Conservation (phyloP, 2,113 vertebrate genomes). For the Scatophagus argus region DNA sequence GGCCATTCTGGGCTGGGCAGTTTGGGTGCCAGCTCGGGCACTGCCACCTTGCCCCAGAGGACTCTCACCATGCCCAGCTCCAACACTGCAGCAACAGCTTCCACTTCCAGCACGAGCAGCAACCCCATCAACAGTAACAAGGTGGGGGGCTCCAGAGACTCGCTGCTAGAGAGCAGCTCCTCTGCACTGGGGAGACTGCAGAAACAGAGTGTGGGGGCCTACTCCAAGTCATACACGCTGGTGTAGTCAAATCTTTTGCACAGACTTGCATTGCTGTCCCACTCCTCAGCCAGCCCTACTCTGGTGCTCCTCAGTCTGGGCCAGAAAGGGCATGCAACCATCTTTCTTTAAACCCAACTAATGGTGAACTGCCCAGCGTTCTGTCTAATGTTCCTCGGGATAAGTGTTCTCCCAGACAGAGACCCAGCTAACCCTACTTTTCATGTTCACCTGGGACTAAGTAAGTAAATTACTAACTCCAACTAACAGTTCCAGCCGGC, state of each 20-base stretch:
- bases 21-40: slow-evolving; percentile 82
- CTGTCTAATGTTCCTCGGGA: slow-evolving; percentile 61
- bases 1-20: slow-evolving; percentile 88
- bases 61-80: slow-evolving; percentile 94
- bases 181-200: slow-evolving; percentile 93
- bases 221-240: slow-evolving; percentile 98
- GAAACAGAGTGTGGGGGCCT: slow-evolving; percentile 93
- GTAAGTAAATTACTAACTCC: slow-evolving; percentile 76
- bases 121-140: slow-evolving; percentile 84
- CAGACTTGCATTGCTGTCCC: slow-evolving; percentile 64
- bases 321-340: slow-evolving; percentile 63
- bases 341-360: slow-evolving; percentile 64
- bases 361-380: slow-evolving; percentile 64
- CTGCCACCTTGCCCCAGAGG: slow-evolving; percentile 95
- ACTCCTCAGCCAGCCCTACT: slow-evolving; percentile 56
- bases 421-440: slow-evolving; percentile 73
- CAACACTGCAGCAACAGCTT: slow-evolving; percentile 79
- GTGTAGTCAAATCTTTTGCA: slow-evolving; percentile 86
- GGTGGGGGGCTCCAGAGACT: slow-evolving; percentile 97
- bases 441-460: slow-evolving; percentile 73
- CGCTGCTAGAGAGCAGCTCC: slow-evolving; percentile 95
- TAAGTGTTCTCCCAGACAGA: slow-evolving; percentile 61
- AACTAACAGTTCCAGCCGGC: slow-evolving; percentile 78
- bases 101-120: slow-evolving; percentile 83
- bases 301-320: slow-evolving; percentile 55